Conservation (phyloP, 2,113 vertebrate species). For the Anolis carolinensis region DNA sequence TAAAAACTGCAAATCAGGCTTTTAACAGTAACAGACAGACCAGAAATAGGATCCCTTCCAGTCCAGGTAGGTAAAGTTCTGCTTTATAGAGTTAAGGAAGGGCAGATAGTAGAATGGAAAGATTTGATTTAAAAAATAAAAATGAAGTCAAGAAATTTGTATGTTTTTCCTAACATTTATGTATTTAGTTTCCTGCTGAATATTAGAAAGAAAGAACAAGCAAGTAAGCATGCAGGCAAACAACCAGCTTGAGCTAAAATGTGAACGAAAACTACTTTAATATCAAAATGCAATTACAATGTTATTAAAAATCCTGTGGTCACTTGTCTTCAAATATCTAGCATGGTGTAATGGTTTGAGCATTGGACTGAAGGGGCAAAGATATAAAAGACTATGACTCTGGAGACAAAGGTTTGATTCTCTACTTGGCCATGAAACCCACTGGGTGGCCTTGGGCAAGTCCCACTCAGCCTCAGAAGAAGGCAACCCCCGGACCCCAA, state of each 20-base stretch:
- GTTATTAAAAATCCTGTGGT: neutral
- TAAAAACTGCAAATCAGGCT: neutral
- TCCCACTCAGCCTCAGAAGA: too few species aligned
- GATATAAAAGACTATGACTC: too few species aligned
- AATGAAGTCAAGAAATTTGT: neutral
- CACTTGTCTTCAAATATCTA: neutral
- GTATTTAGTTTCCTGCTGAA: neutral
- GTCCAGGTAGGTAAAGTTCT: neutral
- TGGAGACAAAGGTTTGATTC: too few species aligned
- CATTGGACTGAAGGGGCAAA: too few species aligned
- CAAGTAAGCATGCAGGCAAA: neutral
- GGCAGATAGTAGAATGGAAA: neutral
- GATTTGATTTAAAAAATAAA: neutral
- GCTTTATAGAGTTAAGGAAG: neutral
- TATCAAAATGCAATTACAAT: neutral
- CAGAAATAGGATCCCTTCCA: neutral
- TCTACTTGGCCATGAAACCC: too few species aligned
- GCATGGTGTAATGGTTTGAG: too few species aligned
- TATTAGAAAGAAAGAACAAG: neutral
- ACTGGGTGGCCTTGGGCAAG: too few species aligned
- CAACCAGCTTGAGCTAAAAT: neutral
- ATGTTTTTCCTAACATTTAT: neutral
- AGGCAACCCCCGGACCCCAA: too few species aligned
- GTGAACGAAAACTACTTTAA: neutral
- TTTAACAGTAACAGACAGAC: neutral